Evolutionary conservation across 2,797 vertebrate genomes (phyloP).

Genomic region (Peromyscus eremicus): DNA sequence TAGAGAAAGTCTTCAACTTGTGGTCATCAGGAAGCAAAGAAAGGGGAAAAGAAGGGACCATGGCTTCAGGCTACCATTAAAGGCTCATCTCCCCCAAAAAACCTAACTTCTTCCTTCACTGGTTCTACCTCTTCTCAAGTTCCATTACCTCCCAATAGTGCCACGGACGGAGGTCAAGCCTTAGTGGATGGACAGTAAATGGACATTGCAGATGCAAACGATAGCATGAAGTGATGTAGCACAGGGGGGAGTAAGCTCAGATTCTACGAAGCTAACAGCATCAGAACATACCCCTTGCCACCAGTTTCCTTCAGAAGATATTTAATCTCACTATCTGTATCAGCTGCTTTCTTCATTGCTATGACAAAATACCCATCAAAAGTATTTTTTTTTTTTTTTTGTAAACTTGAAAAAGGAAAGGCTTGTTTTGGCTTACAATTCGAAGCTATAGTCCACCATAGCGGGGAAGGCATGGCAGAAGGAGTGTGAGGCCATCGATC

Average conservation of each 20-base stretch:
- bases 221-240: conserved; percentile 47
- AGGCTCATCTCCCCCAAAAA: no score
- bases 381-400: neutral
- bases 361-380: neutral
- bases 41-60: no score
- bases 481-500: neutral
- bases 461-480: neutral
- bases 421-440: neutral
- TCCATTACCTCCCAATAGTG: no score
- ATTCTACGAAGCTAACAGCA: conserved; percentile 63
- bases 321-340: neutral
- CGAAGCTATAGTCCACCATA: neutral
- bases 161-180: neutral
- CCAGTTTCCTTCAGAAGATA: neutral
- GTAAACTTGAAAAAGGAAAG: neutral
- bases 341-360: neutral
- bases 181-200: neutral
- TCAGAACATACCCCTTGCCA: neutral
- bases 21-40: neutral
- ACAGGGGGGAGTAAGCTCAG: conserved; percentile 64
- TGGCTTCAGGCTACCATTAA: neutral
- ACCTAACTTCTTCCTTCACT: neutral
- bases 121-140: neutral
- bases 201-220: neutral
- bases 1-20: neutral